These are phyloP conservation scores for Capitulum mitella DNA, from an alignment of 2,888 invertebrate genomes.

Conservation along the genomic window DNA sequence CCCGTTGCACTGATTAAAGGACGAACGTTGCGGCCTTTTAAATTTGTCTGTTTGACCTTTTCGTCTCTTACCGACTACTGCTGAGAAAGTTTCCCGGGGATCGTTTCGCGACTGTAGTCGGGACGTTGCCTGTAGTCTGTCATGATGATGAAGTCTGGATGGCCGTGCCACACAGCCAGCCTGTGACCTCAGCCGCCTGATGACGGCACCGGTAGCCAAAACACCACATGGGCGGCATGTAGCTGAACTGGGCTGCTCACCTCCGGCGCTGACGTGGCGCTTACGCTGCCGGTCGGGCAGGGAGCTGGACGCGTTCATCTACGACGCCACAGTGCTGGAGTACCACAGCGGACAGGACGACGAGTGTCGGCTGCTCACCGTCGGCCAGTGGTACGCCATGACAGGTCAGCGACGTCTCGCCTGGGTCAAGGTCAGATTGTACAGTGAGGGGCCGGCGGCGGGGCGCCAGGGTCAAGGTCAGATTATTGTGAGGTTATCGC, in stretches of 20 bases:
- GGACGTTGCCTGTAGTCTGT: too few relatives aligned
- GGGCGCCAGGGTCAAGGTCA: background rate
- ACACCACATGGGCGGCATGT: background rate
- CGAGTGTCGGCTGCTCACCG: slow-evolving; percentile 90
- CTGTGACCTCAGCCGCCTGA: too few relatives aligned
- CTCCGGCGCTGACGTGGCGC: background rate
- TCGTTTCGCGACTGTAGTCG: too few relatives aligned
- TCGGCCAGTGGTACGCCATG: slow-evolving; percentile 98
- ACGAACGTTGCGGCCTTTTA: too few relatives aligned
- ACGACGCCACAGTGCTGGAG: slow-evolving; percentile 96
- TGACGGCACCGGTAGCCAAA: too few relatives aligned
- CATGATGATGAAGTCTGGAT: too few relatives aligned
- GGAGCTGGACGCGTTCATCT: slow-evolving; percentile 93
- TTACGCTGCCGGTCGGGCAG: slow-evolving; percentile 42
- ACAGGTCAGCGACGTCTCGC: slow-evolving; percentile 54
- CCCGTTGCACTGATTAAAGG: too few relatives aligned
- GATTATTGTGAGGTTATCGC: too few relatives aligned
- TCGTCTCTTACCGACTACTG: too few relatives aligned
- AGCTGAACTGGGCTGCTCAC: background rate
- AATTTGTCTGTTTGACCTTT: too few relatives aligned
- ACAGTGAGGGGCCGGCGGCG: background rate
- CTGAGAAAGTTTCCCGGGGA: too few relatives aligned
- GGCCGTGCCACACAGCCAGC: too few relatives aligned
- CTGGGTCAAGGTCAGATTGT: background rate
- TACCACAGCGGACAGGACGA: slow-evolving; percentile 91